These are phyloP conservation scores for Orius laevigatus DNA, from an alignment of 1,140 invertebrate species.

Conservation along the genomic window DNA sequence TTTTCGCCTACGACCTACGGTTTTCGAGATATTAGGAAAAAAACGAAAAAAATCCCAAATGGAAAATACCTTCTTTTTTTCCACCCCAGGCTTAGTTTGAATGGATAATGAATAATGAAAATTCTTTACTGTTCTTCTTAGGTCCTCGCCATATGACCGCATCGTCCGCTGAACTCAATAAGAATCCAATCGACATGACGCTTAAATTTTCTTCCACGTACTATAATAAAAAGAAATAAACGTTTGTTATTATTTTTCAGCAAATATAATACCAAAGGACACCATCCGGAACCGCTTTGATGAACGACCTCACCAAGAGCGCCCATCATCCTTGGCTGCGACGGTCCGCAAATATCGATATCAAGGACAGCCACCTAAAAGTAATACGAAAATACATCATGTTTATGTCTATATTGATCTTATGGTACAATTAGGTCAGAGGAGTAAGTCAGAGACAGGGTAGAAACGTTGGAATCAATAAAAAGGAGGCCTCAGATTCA, in stretches of 20 bases:
- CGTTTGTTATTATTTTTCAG: not conserved
- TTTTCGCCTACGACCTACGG: too few relatives aligned
- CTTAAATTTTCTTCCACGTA: conserved; percentile 74
- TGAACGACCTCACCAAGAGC: conserved; percentile 52
- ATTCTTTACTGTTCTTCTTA: conserved; percentile 66
- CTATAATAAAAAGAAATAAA: conserved; percentile 28
- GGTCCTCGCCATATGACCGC: conserved; percentile 93
- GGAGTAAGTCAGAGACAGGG: conserved; percentile 3
- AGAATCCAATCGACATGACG: conserved; percentile 86
- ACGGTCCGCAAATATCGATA: conserved; percentile 86
- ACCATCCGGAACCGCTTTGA: conserved; percentile 92
- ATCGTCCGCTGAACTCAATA: conserved; percentile 62
- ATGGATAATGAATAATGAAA: too few relatives aligned
- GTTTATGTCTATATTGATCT: not conserved
- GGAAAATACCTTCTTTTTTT: conserved; percentile 13
- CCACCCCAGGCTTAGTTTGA: too few relatives aligned
- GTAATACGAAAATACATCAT: conserved; percentile 13
- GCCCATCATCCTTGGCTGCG: conserved; percentile 40
- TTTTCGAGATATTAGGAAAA: too few relatives aligned
- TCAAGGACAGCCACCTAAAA: conserved; percentile 70
- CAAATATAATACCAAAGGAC: conserved; percentile 54
- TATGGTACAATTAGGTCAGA: conserved; percentile 6
- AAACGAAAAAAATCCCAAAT: not conserved
- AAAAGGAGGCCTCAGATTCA: too few relatives aligned
- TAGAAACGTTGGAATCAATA: not conserved